Evolutionary conservation across 2,797 vertebrate species (phyloP).

Genomic region (Buphagus erythrorhynchus): DNA sequence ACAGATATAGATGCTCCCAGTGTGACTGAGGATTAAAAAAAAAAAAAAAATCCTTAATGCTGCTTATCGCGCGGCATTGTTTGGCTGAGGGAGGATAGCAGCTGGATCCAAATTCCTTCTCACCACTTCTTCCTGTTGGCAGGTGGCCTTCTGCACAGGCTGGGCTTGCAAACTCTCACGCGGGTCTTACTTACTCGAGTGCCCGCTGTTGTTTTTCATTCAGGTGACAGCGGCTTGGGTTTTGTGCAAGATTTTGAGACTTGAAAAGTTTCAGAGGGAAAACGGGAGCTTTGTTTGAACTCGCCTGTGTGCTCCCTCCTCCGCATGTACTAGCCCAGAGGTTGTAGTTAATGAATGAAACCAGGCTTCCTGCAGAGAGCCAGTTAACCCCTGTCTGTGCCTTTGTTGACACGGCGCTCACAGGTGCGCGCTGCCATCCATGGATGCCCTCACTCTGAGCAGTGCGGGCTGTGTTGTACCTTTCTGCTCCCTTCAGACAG

Average conservation of each 20-base stretch:
- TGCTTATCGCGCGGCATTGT: neutral
- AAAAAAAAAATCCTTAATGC: neutral
- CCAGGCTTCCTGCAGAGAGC: neutral
- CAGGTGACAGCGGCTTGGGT: neutral
- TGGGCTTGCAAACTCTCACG: neutral
- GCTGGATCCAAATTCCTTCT: conserved; percentile 48
- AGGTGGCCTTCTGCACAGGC: conserved; percentile 20
- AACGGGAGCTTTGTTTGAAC: neutral
- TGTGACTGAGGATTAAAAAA: neutral
- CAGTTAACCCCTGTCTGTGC: neutral
- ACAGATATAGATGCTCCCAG: neutral
- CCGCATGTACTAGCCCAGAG: neutral
- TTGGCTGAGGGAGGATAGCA: conserved; percentile 33
- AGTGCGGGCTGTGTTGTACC: neutral
- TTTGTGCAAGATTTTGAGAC: neutral
- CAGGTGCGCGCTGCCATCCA: neutral
- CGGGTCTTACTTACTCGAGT: neutral
- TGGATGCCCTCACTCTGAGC: neutral
- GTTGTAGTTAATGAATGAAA: conserved; percentile 49
- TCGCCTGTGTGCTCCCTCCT: neutral
- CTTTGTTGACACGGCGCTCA: neutral
- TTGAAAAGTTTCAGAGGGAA: neutral
- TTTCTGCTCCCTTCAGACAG: neutral
- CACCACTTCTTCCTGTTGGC: conserved; percentile 51
- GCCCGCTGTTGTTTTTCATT: neutral